These are phyloP conservation scores for Cinara cedri DNA, from an alignment of 2,888 invertebrate genomes.

Conservation along the genomic window DNA sequence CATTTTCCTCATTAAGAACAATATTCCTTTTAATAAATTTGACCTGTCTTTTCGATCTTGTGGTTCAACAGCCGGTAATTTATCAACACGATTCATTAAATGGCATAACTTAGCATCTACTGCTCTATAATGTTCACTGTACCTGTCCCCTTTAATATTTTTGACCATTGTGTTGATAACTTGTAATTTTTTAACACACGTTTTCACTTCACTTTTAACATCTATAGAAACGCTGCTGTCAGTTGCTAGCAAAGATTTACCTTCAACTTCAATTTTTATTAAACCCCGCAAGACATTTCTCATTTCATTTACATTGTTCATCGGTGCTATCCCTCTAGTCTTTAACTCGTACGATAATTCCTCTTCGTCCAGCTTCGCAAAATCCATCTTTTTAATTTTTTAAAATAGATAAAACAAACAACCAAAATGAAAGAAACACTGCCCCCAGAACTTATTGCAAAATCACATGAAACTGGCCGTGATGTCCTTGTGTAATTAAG, in stretches of 20 bases:
- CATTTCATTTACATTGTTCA: conserved; percentile 52
- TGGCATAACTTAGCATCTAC: conserved; percentile 58
- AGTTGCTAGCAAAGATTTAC: conserved; percentile 14
- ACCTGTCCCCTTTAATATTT: conserved; percentile 54
- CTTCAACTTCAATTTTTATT: conserved; percentile 52
- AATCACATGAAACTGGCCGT: not conserved
- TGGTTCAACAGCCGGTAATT: conserved; percentile 46
- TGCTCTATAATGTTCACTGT: conserved; percentile 53
- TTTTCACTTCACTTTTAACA: conserved; percentile 48
- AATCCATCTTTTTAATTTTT: conserved; percentile 54
- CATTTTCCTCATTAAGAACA: conserved; percentile 58
- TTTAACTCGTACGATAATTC: conserved; percentile 58
- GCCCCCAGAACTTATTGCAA: not conserved
- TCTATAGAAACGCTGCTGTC: conserved; percentile 22
- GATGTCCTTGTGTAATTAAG: conserved; percentile 31
- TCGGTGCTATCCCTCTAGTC: conserved; percentile 48
- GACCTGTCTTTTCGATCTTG: conserved; percentile 55
- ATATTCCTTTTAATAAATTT: conserved; percentile 57
- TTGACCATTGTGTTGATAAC: conserved; percentile 54
- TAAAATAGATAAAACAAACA: not conserved
- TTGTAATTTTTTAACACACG: conserved; percentile 55
- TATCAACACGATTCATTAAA: conserved; percentile 58
- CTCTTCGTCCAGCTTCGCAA: conserved; percentile 54
- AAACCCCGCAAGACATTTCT: conserved; percentile 54
- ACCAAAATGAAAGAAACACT: not conserved